phyloP scores from a whole-genome alignment of 2,888 invertebrate species.

The Melinopterus prodromus region DNA sequence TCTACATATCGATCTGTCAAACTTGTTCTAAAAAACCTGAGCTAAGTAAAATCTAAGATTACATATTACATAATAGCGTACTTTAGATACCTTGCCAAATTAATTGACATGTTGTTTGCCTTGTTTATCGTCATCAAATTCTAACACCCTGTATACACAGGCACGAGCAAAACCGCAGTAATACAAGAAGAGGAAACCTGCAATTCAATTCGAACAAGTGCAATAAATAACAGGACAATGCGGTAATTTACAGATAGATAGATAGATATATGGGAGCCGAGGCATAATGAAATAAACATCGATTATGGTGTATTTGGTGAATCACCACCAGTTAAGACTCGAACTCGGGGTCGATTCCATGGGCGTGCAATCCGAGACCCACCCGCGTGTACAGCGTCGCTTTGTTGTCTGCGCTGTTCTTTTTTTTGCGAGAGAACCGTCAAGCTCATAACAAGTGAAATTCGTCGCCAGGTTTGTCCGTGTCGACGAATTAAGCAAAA shows the following conservation, averaged over 20 bases:
- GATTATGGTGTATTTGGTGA: constrained; percentile 4
- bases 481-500: neutral
- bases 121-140: too few species aligned
- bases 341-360: neutral
- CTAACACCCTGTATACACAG: neutral
- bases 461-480: neutral
- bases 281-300: constrained; percentile 4
- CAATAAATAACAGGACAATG: constrained; percentile 24
- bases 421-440: neutral
- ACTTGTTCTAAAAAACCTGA: too few species aligned
- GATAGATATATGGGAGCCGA: neutral
- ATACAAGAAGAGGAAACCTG: constrained; percentile 10
- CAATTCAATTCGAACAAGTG: constrained; percentile 24
- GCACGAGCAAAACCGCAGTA: too few species aligned
- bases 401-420: neutral
- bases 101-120: too few species aligned
- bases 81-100: too few species aligned
- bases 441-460: neutral
- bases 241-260: constrained; percentile 22
- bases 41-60: too few species aligned
- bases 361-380: neutral
- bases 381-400: neutral
- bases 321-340: neutral
- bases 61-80: too few species aligned
- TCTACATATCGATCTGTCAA: too few species aligned